These are phyloP conservation scores for Rhinopomastus cyanomelas DNA, from an alignment of 2,113 vertebrate species.

Conservation along the genomic window DNA sequence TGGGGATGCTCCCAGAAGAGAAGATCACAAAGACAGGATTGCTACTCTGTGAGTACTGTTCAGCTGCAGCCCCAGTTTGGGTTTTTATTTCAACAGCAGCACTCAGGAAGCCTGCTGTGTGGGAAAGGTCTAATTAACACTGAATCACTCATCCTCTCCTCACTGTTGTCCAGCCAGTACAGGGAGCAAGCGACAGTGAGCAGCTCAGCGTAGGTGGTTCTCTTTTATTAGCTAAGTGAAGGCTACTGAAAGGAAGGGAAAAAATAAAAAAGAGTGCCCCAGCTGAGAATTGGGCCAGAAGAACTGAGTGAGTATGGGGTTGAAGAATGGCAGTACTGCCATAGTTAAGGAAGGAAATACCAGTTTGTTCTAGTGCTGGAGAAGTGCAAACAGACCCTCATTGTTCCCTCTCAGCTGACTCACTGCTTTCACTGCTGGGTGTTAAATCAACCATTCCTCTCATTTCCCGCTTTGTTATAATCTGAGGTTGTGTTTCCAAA, in stretches of 20 bases:
- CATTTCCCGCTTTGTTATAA: not conserved
- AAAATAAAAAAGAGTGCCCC: not conserved
- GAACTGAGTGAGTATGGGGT: not conserved
- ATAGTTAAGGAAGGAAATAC: not conserved
- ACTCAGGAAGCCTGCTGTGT: not conserved
- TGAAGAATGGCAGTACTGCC: not conserved
- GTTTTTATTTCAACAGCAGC: conserved; percentile 28
- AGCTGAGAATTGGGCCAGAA: conserved; percentile 24
- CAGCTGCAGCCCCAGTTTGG: not conserved
- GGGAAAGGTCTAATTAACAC: conserved; percentile 40
- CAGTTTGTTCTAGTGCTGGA: not conserved
- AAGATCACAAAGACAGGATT: not conserved
- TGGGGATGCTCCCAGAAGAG: not conserved
- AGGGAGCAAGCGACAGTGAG: not conserved
- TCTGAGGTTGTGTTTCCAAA: not conserved
- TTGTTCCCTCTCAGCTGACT: conserved; percentile 8
- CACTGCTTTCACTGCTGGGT: not conserved
- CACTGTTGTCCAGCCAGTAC: rapidly evolving
- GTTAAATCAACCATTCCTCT: conserved; percentile 23
- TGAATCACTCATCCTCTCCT: conserved; percentile 7
- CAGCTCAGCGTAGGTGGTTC: not conserved
- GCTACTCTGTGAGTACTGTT: not conserved
- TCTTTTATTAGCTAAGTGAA: conserved; percentile 8
- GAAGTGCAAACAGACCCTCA: not conserved
- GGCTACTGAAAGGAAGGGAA: not conserved